These are phyloP conservation scores for Venusia cambrica DNA, from an alignment of 2,888 invertebrate genomes.

Conservation along the genomic window DNA sequence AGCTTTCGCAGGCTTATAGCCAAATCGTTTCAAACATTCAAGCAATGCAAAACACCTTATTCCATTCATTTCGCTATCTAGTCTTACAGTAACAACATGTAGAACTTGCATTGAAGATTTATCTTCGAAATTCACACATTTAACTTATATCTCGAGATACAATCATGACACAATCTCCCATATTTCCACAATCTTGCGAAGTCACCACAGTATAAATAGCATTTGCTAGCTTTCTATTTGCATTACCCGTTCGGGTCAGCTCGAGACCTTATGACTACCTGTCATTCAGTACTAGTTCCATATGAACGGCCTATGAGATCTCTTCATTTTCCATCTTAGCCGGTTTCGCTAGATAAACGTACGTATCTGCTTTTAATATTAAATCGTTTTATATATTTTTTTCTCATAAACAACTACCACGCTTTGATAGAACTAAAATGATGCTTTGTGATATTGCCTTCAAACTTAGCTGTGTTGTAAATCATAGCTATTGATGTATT, in stretches of 20 bases:
- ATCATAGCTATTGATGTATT: too few relatives aligned
- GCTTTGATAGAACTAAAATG: too few relatives aligned
- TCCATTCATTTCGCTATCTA: conserved; percentile 16
- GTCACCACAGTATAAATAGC: conserved; percentile 12
- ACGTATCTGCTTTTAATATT: not conserved
- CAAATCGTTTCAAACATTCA: conserved; percentile 9
- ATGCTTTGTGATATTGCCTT: too few relatives aligned
- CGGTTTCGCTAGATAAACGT: conserved; percentile 9
- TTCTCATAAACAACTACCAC: too few relatives aligned
- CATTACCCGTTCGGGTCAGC: conserved; percentile 40
- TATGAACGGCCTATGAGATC: conserved; percentile 14
- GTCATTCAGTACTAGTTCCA: conserved; percentile 31
- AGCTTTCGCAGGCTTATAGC: conserved; percentile 12
- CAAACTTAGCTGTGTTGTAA: too few relatives aligned
- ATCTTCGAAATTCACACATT: conserved; percentile 8
- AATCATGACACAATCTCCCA: conserved; percentile 19
- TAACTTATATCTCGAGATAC: conserved; percentile 7
- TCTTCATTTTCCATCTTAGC: conserved; percentile 18
- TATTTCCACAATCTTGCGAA: conserved; percentile 16
- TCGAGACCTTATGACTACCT: conserved; percentile 45
- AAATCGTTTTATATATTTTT: too few relatives aligned
- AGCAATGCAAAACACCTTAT: conserved; percentile 1
- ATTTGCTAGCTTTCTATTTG: conserved; percentile 42
- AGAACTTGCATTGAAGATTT: conserved; percentile 2
- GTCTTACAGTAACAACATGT: conserved; percentile 4